These are phyloP conservation scores for Datnioides undecimradiatus DNA, from an alignment of 2,113 vertebrate species.

Conservation along the genomic window DNA sequence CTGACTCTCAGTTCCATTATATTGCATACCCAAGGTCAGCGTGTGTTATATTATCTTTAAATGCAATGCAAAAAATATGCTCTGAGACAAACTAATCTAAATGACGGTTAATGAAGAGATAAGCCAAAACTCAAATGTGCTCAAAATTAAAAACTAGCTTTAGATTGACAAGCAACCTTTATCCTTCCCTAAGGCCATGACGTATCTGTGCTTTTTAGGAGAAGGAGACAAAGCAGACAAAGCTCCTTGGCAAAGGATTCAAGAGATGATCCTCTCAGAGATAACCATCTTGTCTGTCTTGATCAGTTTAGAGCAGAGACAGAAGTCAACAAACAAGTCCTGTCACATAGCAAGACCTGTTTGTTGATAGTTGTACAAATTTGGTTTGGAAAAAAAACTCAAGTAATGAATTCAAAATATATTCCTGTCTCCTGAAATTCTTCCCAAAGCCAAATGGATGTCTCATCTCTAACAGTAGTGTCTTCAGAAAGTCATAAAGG, in stretches of 20 bases:
- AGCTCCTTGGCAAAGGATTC: slow-evolving; percentile 16
- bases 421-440: slow-evolving; percentile 9
- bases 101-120: not conserved
- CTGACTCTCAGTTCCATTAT: not conserved
- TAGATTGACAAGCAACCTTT: not conserved
- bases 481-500: slow-evolving; percentile 19
- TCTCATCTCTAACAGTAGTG: slow-evolving; percentile 33
- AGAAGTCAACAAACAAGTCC: slow-evolving; percentile 31
- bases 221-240: slow-evolving; percentile 41
- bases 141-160: not conserved
- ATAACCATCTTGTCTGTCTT: slow-evolving; percentile 63
- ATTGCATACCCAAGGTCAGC: not conserved
- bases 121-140: not conserved
- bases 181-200: not conserved
- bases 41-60: too few species aligned
- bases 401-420: not conserved
- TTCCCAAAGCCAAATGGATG: slow-evolving; percentile 12
- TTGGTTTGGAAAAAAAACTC: slow-evolving; percentile 1
- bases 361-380: not conserved
- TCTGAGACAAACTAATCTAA: not conserved
- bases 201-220: not conserved
- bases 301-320: slow-evolving; percentile 17
- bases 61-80: not conserved
- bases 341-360: slow-evolving; percentile 18
- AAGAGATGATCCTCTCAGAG: slow-evolving; percentile 37